Conservation (phyloP, 1,140 invertebrate species). For the Drosophila sproati region DNA sequence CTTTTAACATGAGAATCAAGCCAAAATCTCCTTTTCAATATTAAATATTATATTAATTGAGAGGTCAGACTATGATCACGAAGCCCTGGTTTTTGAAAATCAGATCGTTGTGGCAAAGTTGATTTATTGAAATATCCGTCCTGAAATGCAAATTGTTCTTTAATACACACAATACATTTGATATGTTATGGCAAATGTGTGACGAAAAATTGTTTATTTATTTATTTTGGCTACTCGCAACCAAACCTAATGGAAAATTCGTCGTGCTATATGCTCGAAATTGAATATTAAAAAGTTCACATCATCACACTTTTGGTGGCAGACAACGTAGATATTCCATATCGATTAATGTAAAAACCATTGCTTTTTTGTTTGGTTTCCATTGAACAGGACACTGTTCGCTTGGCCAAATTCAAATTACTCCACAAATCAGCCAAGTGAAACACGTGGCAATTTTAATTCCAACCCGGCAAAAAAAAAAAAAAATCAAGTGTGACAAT, state of each 20-base stretch:
- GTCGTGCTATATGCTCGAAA: background rate
- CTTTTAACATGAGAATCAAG: no score
- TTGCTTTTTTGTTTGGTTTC: background rate
- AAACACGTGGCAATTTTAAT: conserved; percentile 36
- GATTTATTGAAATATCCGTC: no score
- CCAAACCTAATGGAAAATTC: background rate
- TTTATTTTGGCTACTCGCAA: background rate
- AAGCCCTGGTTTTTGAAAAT: no score
- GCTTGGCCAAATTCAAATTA: conserved; percentile 14
- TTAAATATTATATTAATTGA: no score
- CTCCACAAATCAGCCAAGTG: conserved; percentile 23
- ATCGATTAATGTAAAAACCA: background rate
- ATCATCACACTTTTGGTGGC: background rate
- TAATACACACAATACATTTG: no score
- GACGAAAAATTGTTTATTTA: no score
- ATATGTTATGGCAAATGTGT: no score
- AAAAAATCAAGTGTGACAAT: conserved; percentile 17
- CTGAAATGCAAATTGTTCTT: no score
- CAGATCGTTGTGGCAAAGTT: no score
- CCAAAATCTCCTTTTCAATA: no score
- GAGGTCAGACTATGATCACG: no score
- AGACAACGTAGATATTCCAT: background rate
- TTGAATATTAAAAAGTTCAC: background rate
- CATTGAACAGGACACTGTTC: background rate
- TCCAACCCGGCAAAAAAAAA: background rate